Percentiles rank a stretch among this genome's conserved stretches.
Evolutionary conservation across 2,113 vertebrate genomes (phyloP).

Genomic region (Perca schrenkii): DNA sequence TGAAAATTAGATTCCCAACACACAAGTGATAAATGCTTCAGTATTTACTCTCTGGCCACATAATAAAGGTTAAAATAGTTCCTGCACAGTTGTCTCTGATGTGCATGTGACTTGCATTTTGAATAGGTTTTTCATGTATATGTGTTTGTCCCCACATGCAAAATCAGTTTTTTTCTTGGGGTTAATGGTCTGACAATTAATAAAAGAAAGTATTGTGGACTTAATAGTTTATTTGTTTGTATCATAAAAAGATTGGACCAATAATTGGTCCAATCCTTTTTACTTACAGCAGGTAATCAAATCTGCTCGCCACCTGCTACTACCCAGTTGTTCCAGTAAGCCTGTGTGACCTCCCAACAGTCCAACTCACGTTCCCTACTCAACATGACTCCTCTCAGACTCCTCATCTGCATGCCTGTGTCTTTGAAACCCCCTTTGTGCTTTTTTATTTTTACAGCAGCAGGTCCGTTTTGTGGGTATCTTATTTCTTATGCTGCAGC

Average conservation of each 20-base stretch:
- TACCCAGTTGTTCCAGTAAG: conserved; percentile 59
- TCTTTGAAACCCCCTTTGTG: conserved; percentile 61
- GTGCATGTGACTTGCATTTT: neutral
- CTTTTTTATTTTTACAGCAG: conserved; percentile 24
- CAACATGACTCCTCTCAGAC: conserved; percentile 66
- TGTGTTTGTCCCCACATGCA: neutral
- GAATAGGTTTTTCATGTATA: neutral
- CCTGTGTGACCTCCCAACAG: conserved; percentile 63
- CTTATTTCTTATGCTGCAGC: conserved; percentile 69
- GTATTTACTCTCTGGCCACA: conserved; percentile 4
- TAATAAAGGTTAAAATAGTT: neutral
- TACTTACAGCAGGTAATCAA: conserved; percentile 51
- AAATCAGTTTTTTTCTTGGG: neutral
- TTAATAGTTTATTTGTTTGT: neutral
- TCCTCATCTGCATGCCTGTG: conserved; percentile 61
- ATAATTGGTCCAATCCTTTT: neutral
- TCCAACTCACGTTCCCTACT: conserved; percentile 45
- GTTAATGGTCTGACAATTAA: neutral
- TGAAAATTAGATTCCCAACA: conserved; percentile 43
- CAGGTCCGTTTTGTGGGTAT: conserved; percentile 71
- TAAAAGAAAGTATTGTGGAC: neutral
- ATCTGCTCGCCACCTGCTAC: conserved; percentile 76
- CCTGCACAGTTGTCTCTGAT: neutral
- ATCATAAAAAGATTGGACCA: neutral
- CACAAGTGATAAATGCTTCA: neutral